These are phyloP conservation scores for Mormyrus hasselquistii DNA, from an alignment of 2,797 vertebrate species.

Conservation along the genomic window DNA sequence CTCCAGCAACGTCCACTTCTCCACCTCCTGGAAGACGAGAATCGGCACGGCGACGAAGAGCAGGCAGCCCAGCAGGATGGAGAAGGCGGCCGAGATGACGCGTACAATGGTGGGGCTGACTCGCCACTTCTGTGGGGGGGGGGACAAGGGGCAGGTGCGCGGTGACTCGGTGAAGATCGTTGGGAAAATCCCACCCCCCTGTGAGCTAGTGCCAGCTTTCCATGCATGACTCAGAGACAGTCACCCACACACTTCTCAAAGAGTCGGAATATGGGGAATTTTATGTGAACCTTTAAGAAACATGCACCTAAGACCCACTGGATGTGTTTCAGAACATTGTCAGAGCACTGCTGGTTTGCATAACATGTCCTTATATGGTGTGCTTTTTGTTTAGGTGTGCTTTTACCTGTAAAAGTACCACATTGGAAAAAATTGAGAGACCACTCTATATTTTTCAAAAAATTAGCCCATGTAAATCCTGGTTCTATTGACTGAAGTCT, in stretches of 20 bases:
- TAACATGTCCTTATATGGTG: background rate
- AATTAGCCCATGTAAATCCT: background rate
- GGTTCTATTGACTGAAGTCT: background rate
- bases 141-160: background rate
- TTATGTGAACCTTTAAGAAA: background rate
- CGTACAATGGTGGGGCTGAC: constrained; percentile 77
- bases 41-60: constrained; percentile 79
- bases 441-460: background rate
- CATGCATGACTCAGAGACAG: background rate
- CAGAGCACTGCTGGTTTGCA: background rate
- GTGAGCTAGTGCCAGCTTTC: background rate
- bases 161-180: background rate
- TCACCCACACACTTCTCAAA: background rate
- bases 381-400: background rate
- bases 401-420: background rate
- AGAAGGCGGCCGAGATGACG: constrained; percentile 75
- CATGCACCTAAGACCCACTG: background rate
- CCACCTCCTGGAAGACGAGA: constrained; percentile 71
- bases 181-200: background rate
- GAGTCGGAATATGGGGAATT: background rate
- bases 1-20: constrained; percentile 72
- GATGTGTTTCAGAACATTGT: background rate
- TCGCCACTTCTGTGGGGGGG: constrained; percentile 70
- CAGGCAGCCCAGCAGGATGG: constrained; percentile 75
- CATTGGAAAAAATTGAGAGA: background rate